Conservation (phyloP, 1,140 invertebrate genomes). For the Goniozus legneri region DNA sequence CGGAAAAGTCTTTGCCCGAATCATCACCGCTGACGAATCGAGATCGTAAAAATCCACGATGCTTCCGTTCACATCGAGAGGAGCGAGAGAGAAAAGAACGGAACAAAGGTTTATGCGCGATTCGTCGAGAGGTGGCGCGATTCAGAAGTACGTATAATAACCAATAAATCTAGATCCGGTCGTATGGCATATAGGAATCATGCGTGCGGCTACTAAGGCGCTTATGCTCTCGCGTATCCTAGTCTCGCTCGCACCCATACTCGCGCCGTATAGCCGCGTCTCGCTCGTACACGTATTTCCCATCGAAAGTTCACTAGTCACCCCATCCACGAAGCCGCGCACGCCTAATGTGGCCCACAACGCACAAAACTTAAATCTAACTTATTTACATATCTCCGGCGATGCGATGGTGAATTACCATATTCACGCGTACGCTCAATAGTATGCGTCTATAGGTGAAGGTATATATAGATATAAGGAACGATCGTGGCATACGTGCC, state of each 20-base stretch:
- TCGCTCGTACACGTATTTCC: constrained; percentile 12
- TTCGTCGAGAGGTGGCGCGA: no score
- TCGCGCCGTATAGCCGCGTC: background rate
- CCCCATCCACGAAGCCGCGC: constrained; percentile 5
- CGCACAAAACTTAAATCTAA: constrained; percentile 54
- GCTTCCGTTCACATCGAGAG: constrained; percentile 51
- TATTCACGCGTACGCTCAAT: constrained; percentile 31
- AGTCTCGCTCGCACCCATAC: constrained; percentile 5
- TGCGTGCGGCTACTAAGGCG: constrained; percentile 49
- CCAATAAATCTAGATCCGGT: constrained; percentile 51
- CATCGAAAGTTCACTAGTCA: constrained; percentile 38
- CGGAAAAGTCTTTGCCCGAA: no score
- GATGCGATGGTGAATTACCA: constrained; percentile 51
- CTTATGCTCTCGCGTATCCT: constrained; percentile 35
- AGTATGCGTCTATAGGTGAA: constrained; percentile 4
- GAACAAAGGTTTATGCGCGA: no score
- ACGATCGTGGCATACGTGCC: constrained; percentile 18
- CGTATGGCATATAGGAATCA: constrained; percentile 33
- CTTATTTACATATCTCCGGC: constrained; percentile 52
- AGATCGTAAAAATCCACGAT: constrained; percentile 37
- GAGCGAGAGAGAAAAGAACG: no score
- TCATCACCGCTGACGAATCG: constrained; percentile 22
- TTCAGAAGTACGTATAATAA: no score
- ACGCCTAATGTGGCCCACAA: constrained; percentile 21
- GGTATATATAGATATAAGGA: background rate